Evolutionary conservation across 92 coral and sea anemone species (phyloP), one percentile per base, ranked within the genome.

Genomic region (Montipora capitata): DNA sequence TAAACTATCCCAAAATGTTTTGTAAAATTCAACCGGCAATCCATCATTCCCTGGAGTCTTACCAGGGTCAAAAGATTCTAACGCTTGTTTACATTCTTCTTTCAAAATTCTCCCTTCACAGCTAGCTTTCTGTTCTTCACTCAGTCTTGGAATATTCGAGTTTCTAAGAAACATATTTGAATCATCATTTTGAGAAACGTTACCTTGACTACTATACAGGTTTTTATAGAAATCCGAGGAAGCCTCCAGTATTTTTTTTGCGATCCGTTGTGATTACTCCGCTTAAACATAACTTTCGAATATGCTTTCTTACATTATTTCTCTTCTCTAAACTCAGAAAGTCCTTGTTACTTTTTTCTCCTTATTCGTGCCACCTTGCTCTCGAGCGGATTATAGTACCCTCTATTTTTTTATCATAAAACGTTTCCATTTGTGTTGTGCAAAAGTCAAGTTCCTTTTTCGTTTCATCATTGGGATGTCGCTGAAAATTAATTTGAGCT

Each of bases 331-430:
- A 20, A 79, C 64, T 79, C 39, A 79, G 45, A 39, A 62, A 79
- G 40, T 62, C 40, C 43, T 79, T 79, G 4, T 56, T 79, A 41
- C 64, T 80, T 18, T 45, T 44, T 59, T 66, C 76, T 16, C 77
- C 76, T 9, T 80, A 52, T 43, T 80, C 85, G 56, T 80, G 76
- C 76, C 85, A 80, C 35, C 85, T 15, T 14, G 75, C 76, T 68
- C 76, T 80, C 54, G 76, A 63, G 42, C 76, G 85, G 16, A 80
- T 66, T 7, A 80, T 72, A 63, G 67, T 14, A 2, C 85, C 85
- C 35, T 80, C 75, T 17, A 45, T 59, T 66, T 66, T 80, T 80
- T 48, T 6, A 59, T 80, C 40, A 68, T 64, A 80, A 11, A 51
- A 51, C 57, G 57, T 51, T 51, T 51, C 57, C 57, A 51, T 51